Evolutionary conservation across 2,888 invertebrate species (phyloP).

Genomic region (Fragum fragum): DNA sequence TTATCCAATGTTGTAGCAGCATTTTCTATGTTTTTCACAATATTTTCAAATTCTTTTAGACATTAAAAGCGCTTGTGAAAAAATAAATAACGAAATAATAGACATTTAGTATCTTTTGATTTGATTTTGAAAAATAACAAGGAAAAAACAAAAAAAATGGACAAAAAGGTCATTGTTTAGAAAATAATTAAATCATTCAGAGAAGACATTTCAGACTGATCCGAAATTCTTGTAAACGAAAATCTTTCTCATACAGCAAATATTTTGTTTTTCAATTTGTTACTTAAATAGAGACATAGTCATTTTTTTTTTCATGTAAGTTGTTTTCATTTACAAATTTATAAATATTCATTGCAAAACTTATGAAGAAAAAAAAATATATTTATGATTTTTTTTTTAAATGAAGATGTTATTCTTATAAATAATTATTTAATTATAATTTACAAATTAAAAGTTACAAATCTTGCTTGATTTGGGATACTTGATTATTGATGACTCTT

Average conservation of each 20-base stretch:
- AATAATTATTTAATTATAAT: not conserved
- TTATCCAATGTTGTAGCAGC: too few relatives aligned
- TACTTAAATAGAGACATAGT: not conserved
- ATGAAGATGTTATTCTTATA: constrained; percentile 2
- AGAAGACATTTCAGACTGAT: not conserved
- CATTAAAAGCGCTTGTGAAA: not conserved
- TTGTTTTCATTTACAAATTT: constrained; percentile 1
- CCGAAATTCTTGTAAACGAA: not conserved
- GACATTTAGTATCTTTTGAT: not conserved
- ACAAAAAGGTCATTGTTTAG: not conserved
- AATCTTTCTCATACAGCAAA: not conserved
- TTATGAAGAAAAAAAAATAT: constrained; percentile 1
- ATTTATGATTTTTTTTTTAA: not conserved
- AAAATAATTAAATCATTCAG: not conserved
- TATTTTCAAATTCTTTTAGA: too few relatives aligned
- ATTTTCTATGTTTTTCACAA: too few relatives aligned
- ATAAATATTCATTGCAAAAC: not conserved
- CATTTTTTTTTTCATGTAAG: constrained; percentile 2
- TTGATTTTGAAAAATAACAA: constrained; percentile 6
- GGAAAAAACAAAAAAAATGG: not conserved
- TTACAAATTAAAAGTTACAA: not conserved
- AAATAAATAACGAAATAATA: constrained; percentile 1
- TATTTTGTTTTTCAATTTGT: constrained; percentile 6
- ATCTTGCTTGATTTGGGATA: not conserved
- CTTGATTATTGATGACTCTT: not conserved